Conservation (phyloP, 1,140 invertebrate species). For the Drosophila sp. region DNA sequence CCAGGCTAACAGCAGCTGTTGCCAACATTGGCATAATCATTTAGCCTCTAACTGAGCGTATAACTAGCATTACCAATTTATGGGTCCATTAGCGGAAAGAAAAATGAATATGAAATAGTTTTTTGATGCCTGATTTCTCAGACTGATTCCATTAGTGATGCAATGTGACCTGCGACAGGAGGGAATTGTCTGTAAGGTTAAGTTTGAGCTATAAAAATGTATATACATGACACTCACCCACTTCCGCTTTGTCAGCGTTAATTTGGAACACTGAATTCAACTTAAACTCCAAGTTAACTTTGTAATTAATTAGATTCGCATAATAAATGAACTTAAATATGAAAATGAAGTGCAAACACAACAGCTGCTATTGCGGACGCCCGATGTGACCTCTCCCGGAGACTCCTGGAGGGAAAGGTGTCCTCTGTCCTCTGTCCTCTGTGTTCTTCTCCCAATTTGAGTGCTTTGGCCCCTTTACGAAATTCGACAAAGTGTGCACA, state of each 20-base stretch:
- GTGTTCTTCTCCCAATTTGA: conserved; percentile 11
- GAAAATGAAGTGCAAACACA: conserved; percentile 76
- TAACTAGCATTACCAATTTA: conserved; percentile 55
- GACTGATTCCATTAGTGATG: conserved; percentile 6
- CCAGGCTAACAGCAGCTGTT: neutral
- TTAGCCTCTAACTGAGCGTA: conserved; percentile 47
- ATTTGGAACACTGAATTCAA: conserved; percentile 66
- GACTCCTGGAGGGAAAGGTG: too few species aligned
- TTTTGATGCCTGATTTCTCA: conserved; percentile 37
- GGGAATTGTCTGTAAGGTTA: conserved; percentile 45
- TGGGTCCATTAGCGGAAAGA: conserved; percentile 12
- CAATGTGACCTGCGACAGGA: conserved; percentile 57
- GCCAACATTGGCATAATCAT: conserved; percentile 17
- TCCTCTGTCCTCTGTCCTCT: too few species aligned
- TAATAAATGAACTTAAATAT: conserved; percentile 82
- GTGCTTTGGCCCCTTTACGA: conserved; percentile 20
- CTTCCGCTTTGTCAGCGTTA: conserved; percentile 27
- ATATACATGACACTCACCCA: neutral
- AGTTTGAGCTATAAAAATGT: conserved; percentile 40
- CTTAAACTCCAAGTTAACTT: conserved; percentile 65
- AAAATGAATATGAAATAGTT: neutral
- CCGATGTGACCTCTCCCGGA: neutral
- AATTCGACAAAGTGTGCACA: conserved; percentile 38
- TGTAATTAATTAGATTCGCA: conserved; percentile 79
- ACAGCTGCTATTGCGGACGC: conserved; percentile 16